Base-by-base conservation (phyloP, 2,113 vertebrate species). In the Hippocampus guttulatus region DNA sequence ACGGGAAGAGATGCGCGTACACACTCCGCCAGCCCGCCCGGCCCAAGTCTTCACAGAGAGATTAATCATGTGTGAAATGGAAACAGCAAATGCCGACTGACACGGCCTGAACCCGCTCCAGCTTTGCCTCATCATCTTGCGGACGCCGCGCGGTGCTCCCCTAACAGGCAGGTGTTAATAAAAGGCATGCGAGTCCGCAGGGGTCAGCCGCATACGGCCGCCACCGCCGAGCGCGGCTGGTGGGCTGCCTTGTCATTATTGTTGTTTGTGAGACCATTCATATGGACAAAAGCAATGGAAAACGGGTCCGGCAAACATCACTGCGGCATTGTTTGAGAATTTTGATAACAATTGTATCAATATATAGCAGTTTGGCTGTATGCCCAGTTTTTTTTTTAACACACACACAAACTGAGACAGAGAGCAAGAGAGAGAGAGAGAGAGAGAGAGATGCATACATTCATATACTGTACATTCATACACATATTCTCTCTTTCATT, bases 41-140 rank as follows among this genome's bases (percentile, higher is more conserved):
- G 93, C 95, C 94, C 95, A 95, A 89, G 85, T 95, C 95, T 96
- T 96, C 95, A 96, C 95, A 96, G 94, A 98, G 96, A 97, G 95
- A 98, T 97, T 98, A 99, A 99, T 98, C 97, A 96, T 98, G 95
- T 99, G 97, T 98, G 97, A 99, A 99, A 99, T 99, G 96, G 96
- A 99, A 98, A 98, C 95, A 95, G 96, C 95, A 96, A 96, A 97
- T 95, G 95, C 94, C 94, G 94, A 93, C 94, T 96, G 96, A 97
- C 96, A 99, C 94, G 95, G 95, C 94, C 94, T 97, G 95, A 98
- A 95, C 95, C 93, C 93, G 94, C 89, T 95, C 94, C 95, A 96
- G 95, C 92, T 94, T 94, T 95, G 92, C 94, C 95, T 96, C 95
- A 97, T 97, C 96, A 96, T 95, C 95, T 96, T 94, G 94, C 84